A percentile compares a stretch with the other conserved stretches of the same genome.
Conservation (phyloP, 2,113 vertebrate genomes). For the Solea solea region DNA sequence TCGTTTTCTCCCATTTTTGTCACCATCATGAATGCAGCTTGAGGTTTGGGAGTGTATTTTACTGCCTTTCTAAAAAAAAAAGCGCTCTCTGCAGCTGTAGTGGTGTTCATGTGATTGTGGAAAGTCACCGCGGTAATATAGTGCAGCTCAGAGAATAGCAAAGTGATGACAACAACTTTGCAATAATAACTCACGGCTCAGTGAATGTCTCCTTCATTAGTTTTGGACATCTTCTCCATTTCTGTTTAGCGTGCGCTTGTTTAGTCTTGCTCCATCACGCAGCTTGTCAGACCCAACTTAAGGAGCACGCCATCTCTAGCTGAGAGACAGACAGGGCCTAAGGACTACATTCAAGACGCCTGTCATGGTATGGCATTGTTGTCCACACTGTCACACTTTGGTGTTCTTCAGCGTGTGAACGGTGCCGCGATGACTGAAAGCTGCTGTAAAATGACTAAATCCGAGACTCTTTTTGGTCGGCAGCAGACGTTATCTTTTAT, state of each 20-base stretch:
- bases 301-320: conserved; percentile 16
- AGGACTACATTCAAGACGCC: conserved; percentile 48
- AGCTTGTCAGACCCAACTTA: conserved; percentile 53
- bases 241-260: conserved; percentile 28
- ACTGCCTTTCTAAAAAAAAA: neutral
- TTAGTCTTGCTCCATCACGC: conserved; percentile 41
- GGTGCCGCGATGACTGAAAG: conserved; percentile 14
- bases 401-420: conserved; percentile 12
- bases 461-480: conserved; percentile 37
- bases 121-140: conserved; percentile 38
- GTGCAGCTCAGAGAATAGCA: conserved; percentile 32
- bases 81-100: conserved; percentile 26
- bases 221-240: conserved; percentile 40
- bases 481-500: conserved; percentile 43
- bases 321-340: conserved; percentile 45
- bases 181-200: conserved; percentile 40
- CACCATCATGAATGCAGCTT: conserved; percentile 9
- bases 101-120: conserved; percentile 14
- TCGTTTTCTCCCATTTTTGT: conserved; percentile 12
- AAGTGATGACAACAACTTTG: conserved; percentile 49
- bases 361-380: conserved; percentile 51
- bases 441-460: conserved; percentile 37
- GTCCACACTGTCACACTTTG: conserved; percentile 49
- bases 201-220: conserved; percentile 37
- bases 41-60: conserved; percentile 21